phyloP scores from a whole-genome alignment of 2,888 invertebrate species.

The Pilophorus perplexus region DNA sequence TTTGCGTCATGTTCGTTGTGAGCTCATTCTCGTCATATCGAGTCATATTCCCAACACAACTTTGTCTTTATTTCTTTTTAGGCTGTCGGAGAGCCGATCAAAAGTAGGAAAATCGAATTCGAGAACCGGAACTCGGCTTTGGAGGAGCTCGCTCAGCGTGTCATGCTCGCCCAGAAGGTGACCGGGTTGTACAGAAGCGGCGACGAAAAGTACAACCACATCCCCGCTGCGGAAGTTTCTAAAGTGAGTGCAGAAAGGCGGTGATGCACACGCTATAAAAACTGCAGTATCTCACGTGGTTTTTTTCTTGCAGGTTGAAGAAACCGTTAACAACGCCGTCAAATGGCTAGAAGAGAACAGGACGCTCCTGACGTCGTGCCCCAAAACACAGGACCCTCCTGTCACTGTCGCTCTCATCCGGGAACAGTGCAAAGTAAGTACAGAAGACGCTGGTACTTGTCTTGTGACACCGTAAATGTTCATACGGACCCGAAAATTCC shows the following conservation, averaged over 20 bases:
- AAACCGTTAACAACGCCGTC: slow-evolving; percentile 67
- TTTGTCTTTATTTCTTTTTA: too few species aligned
- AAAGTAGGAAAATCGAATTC: slow-evolving; percentile 75
- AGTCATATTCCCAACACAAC: too few species aligned
- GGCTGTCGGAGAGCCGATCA: slow-evolving; percentile 81
- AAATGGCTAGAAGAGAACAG: slow-evolving; percentile 81
- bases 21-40: not conserved
- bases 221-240: slow-evolving; percentile 72
- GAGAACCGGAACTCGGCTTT: slow-evolving; percentile 75
- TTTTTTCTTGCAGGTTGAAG: slow-evolving; percentile 54
- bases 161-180: slow-evolving; percentile 79
- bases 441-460: too few species aligned
- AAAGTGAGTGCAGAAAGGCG: slow-evolving; percentile 54
- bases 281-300: not conserved
- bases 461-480: too few species aligned
- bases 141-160: slow-evolving; percentile 72
- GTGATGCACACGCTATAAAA: not conserved
- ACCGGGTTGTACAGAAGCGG: slow-evolving; percentile 65
- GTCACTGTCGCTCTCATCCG: slow-evolving; percentile 76
- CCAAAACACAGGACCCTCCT: slow-evolving; percentile 70
- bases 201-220: slow-evolving; percentile 55
- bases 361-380: slow-evolving; percentile 62
- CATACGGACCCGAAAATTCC: too few species aligned
- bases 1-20: not conserved
- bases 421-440: slow-evolving; percentile 70